phyloP scores from a whole-genome alignment of 2,797 vertebrate species.

The Syngnathus rostellatus region DNA sequence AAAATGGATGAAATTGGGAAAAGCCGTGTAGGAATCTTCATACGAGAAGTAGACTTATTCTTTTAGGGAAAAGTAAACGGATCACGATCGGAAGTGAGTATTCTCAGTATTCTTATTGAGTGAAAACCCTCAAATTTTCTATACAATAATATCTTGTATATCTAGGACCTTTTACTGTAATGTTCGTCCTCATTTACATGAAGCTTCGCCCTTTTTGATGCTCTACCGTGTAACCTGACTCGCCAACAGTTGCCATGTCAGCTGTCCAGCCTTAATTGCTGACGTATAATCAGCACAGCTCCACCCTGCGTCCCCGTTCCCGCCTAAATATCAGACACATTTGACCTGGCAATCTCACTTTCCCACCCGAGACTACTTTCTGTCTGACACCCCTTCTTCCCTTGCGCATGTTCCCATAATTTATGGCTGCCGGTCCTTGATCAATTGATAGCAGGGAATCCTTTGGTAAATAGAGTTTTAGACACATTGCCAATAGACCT shows the following conservation, averaged over 20 bases:
- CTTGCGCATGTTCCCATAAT: conserved; percentile 72
- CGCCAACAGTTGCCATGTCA: conserved; percentile 19
- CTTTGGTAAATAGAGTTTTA: conserved; percentile 99
- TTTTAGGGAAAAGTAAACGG: conserved; percentile 47
- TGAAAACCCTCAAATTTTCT: too few species aligned
- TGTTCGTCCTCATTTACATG: conserved; percentile 28
- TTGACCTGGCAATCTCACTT: conserved; percentile 23
- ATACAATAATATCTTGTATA: too few species aligned
- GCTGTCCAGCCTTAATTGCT: conserved; percentile 17
- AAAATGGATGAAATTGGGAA: conserved; percentile 35
- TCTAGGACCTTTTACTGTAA: conserved; percentile 13
- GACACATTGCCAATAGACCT: conserved; percentile 99
- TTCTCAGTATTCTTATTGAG: conserved; percentile 22
- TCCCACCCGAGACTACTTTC: conserved; percentile 26
- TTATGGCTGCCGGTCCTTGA: conserved; percentile 95
- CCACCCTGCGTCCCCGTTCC: background rate
- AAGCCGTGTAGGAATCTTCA: conserved; percentile 35
- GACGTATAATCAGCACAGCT: conserved; percentile 15
- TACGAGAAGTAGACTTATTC: conserved; percentile 32
- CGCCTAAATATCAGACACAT: conserved; percentile 27
- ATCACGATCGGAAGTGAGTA: conserved; percentile 61
- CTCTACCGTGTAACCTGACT: conserved; percentile 8
- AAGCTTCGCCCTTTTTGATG: conserved; percentile 7
- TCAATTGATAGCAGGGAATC: conserved; percentile 99
- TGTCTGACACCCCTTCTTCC: conserved; percentile 11